phyloP scores from a whole-genome alignment of 2,888 invertebrate species.

The Cerastoderma edule region DNA sequence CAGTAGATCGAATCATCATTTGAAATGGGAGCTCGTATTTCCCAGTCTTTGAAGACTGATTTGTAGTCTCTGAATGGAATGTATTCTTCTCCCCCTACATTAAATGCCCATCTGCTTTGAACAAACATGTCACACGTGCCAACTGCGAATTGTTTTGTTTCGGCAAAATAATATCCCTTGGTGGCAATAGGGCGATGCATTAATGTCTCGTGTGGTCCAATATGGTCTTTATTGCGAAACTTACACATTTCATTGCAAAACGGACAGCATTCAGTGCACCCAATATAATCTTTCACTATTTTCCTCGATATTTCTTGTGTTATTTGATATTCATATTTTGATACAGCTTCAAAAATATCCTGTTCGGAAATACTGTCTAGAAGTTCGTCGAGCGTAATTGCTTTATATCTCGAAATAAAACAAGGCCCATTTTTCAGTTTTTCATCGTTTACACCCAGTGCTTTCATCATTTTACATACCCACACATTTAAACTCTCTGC shows the following conservation, averaged over 20 bases:
- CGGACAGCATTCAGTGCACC: neutral
- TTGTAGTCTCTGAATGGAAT: neutral
- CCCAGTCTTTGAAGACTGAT: neutral
- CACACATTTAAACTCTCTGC: neutral
- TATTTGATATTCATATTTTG: too few species aligned
- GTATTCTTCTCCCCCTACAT: neutral
- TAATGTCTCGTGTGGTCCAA: neutral
- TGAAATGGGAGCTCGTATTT: neutral
- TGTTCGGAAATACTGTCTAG: too few species aligned
- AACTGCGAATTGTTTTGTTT: neutral
- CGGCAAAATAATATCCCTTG: neutral
- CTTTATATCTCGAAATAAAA: neutral
- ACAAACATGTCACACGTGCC: neutral
- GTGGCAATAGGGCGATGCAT: neutral
- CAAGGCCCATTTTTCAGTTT: neutral
- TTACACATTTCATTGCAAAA: neutral
- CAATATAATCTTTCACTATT: neutral
- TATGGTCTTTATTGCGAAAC: neutral
- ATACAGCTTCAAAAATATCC: too few species aligned
- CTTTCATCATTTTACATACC: neutral
- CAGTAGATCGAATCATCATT: neutral
- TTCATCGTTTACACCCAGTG: neutral
- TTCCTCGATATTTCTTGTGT: neutral
- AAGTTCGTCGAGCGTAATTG: too few species aligned
- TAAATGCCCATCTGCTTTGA: neutral